These are phyloP conservation scores for Drosophila repleta DNA, from an alignment of 1,140 invertebrate species.

Conservation along the genomic window DNA sequence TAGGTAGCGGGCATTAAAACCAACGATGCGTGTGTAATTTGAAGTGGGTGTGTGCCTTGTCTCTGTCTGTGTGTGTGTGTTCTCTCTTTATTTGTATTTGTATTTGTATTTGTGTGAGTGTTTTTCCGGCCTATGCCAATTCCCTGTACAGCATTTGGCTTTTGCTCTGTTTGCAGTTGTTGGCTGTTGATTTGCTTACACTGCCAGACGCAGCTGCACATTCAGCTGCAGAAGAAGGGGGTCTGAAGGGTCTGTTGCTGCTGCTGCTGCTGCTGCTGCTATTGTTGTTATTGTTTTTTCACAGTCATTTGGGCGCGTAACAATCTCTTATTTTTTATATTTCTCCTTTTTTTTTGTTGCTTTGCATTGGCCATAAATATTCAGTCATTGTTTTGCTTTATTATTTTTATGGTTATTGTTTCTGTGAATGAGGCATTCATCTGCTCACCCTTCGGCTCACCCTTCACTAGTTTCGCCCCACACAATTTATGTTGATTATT, in stretches of 20 bases:
- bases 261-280: constrained; percentile 1
- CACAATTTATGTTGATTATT: constrained; percentile 82
- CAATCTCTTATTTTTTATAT: constrained; percentile 45
- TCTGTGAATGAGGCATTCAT: constrained; percentile 21
- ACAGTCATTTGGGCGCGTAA: constrained; percentile 72
- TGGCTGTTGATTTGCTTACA: constrained; percentile 74
- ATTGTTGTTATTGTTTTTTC: constrained; percentile 51
- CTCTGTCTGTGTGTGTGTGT: constrained; percentile 1
- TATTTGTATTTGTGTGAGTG: constrained; percentile 13
- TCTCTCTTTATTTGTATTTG: constrained; percentile 18
- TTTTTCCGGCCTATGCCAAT: constrained; percentile 51
- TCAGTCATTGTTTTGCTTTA: constrained; percentile 80
- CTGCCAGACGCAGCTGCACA: constrained; percentile 67
- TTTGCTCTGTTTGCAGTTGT: constrained; percentile 53
- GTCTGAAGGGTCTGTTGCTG: background rate
- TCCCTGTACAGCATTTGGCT: constrained; percentile 70
- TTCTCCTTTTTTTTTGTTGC: constrained; percentile 23
- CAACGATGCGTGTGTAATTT: constrained; percentile 46
- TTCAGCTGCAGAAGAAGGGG: background rate
- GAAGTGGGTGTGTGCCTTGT: constrained; percentile 13
- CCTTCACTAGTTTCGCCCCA: background rate
- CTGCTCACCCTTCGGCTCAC: background rate
- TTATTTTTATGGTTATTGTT: constrained; percentile 83
- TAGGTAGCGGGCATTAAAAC: constrained; percentile 43
- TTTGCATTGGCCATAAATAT: constrained; percentile 70